phyloP scores from a whole-genome alignment of 2,888 invertebrate genomes.

The Timema cristinae region DNA sequence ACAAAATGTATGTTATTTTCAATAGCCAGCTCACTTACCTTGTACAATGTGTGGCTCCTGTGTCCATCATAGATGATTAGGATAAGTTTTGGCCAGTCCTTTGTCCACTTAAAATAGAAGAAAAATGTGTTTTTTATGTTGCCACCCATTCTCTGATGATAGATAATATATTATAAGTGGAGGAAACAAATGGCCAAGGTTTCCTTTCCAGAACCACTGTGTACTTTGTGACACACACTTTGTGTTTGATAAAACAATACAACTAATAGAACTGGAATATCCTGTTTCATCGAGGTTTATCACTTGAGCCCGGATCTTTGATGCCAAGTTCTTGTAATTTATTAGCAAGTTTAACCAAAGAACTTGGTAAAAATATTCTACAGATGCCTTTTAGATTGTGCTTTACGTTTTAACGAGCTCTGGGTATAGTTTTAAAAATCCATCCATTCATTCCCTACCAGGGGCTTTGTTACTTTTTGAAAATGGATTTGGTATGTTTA shows the following conservation, averaged over 20 bases:
- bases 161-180: constrained; percentile 10
- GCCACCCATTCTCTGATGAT: not conserved
- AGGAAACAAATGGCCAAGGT: constrained; percentile 13
- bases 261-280: constrained; percentile 11
- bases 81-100: constrained; percentile 12
- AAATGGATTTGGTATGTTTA: constrained; percentile 1
- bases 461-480: constrained; percentile 8
- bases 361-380: constrained; percentile 1
- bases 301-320: constrained; percentile 6
- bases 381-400: constrained; percentile 11
- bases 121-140: not conserved
- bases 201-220: constrained; percentile 11
- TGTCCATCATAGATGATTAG: constrained; percentile 9
- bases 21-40: constrained; percentile 9
- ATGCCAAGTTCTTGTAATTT: constrained; percentile 14
- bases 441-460: constrained; percentile 15
- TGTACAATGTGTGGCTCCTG: not conserved
- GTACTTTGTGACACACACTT: constrained; percentile 15
- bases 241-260: not conserved
- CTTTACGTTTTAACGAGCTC: constrained; percentile 11
- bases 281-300: constrained; percentile 14
- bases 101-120: constrained; percentile 5
- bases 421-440: no score
- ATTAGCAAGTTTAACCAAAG: not conserved
- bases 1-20: constrained; percentile 12